A percentile compares a stretch with the other conserved stretches of the same genome.
phyloP scores from a whole-genome alignment of 2,888 invertebrate genomes.

The Syrphus vitripennis region DNA sequence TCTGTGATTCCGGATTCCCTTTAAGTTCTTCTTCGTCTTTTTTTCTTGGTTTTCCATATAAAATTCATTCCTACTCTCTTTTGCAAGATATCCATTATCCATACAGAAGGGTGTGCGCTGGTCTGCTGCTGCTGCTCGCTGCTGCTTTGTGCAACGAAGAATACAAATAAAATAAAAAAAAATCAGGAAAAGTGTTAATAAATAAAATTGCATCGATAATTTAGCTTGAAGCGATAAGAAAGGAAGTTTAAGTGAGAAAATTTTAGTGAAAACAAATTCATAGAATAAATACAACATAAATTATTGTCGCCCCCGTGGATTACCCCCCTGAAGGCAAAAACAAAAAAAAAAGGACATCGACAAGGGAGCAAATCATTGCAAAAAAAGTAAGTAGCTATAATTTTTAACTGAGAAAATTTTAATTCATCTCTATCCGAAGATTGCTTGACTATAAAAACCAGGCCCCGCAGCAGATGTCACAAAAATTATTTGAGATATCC shows the following conservation, averaged over 20 bases:
- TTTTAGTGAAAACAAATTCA: constrained; percentile 11
- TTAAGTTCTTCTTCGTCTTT: constrained; percentile 50
- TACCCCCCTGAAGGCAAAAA: constrained; percentile 31
- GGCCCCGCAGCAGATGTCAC: constrained; percentile 41
- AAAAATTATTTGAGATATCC: background rate
- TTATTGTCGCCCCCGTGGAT: constrained; percentile 36
- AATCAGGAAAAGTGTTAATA: constrained; percentile 37
- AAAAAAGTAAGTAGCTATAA: constrained; percentile 41
- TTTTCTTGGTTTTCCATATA: constrained; percentile 6
- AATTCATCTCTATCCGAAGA: background rate
- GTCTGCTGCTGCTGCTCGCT: constrained; percentile 49
- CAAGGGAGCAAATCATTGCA: constrained; percentile 16
- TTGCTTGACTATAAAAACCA: background rate
- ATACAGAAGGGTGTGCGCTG: constrained; percentile 68
- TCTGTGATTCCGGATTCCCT: constrained; percentile 70
- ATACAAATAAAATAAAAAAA: constrained; percentile 42
- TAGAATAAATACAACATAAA: background rate
- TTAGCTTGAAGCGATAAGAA: background rate
- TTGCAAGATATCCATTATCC: constrained; percentile 56
- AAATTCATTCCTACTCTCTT: constrained; percentile 52
- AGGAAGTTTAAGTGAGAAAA: background rate
- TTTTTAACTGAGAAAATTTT: background rate
- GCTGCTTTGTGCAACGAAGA: constrained; percentile 70
- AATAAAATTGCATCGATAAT: constrained; percentile 49
- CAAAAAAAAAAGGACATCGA: constrained; percentile 16